These are phyloP conservation scores for Mythimna impura DNA, from an alignment of 2,888 invertebrate species.

Conservation along the genomic window DNA sequence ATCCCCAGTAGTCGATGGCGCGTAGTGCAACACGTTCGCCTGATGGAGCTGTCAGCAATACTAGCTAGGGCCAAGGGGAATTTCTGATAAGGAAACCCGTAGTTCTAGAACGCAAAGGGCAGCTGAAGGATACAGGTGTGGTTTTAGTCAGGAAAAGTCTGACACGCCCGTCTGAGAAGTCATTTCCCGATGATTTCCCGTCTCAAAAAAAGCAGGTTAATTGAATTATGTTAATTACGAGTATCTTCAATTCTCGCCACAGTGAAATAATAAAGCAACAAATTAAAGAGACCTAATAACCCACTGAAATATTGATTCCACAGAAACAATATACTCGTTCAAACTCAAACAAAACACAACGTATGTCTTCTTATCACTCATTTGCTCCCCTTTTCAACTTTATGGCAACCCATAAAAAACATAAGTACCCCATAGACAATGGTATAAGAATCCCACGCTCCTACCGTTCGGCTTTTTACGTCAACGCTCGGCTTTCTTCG, in stretches of 20 bases:
- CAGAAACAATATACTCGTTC: slow-evolving; percentile 14
- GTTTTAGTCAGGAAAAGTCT: too few species aligned
- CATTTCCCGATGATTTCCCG: too few species aligned
- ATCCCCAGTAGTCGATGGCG: too few species aligned
- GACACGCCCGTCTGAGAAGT: too few species aligned
- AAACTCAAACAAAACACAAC: slow-evolving; percentile 31
- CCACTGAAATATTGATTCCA: slow-evolving; percentile 14
- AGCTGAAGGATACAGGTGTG: too few species aligned
- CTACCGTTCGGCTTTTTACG: slow-evolving; percentile 52
- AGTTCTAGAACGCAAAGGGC: too few species aligned
- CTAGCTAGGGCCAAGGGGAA: too few species aligned
- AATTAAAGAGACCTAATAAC: not conserved
- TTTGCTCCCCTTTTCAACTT: slow-evolving; percentile 44
- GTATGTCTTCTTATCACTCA: slow-evolving; percentile 37
- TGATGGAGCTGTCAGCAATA: too few species aligned
- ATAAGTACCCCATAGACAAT: slow-evolving; percentile 49
- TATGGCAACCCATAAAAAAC: slow-evolving; percentile 42
- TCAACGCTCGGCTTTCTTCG: slow-evolving; percentile 52
- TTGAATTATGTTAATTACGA: not conserved
- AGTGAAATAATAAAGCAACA: not conserved
- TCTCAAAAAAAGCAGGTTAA: too few species aligned
- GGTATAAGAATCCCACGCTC: slow-evolving; percentile 48
- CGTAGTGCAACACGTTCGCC: too few species aligned
- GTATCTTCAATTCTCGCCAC: not conserved
- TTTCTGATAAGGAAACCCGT: too few species aligned